Conservation (phyloP, 2,888 invertebrate genomes). For the Heliconius cydno region DNA sequence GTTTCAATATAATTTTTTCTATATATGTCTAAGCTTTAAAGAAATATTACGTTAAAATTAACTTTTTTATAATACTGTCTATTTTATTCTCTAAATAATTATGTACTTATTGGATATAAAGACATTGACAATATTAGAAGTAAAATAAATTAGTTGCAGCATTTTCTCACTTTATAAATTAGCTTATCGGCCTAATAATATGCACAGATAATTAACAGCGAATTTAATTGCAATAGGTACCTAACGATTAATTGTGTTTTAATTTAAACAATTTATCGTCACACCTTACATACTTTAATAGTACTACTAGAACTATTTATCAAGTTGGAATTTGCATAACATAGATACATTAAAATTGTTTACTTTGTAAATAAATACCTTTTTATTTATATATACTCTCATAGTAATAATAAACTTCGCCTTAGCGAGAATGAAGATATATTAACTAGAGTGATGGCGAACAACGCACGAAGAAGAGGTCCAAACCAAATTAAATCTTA, state of each 20-base stretch:
- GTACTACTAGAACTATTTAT: slow-evolving; percentile 24
- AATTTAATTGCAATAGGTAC: slow-evolving; percentile 50
- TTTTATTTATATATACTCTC: not conserved
- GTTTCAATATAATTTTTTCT: too few species aligned
- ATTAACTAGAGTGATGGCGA: not conserved
- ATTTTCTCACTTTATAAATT: slow-evolving; percentile 58
- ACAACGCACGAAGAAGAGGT: not conserved
- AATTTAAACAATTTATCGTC: slow-evolving; percentile 51
- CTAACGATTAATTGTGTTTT: slow-evolving; percentile 54
- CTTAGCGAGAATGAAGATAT: not conserved
- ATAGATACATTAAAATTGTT: not conserved
- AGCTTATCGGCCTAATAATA: slow-evolving; percentile 54
- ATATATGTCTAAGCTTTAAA: too few species aligned
- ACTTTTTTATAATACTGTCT: not conserved
- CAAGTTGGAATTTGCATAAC: slow-evolving; percentile 21
- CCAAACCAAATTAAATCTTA: not conserved
- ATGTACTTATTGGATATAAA: slow-evolving; percentile 16
- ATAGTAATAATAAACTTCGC: not conserved
- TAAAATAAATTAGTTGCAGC: slow-evolving; percentile 54
- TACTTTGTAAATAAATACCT: slow-evolving; percentile 15
- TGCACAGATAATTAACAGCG: slow-evolving; percentile 56
- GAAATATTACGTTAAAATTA: not conserved
- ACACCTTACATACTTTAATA: slow-evolving; percentile 34
- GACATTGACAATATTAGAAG: slow-evolving; percentile 25
- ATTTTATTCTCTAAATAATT: not conserved